Evolutionary conservation across 2,797 vertebrate genomes (phyloP), one percentile per base, ranked within the genome.

Genomic region (Buphagus erythrorhynchus): DNA sequence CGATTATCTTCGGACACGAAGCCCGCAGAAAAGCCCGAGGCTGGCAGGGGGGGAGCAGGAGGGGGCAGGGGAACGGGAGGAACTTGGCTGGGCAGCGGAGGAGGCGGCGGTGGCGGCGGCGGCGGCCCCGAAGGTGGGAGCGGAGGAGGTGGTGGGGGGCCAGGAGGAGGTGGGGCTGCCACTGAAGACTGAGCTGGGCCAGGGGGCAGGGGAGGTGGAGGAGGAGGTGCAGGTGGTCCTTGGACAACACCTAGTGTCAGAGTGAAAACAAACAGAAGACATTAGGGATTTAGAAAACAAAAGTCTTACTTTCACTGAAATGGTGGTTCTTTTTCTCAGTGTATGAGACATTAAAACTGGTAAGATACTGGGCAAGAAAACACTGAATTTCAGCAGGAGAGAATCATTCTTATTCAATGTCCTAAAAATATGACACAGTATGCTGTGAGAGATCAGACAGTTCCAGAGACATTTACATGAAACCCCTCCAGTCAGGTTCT

Each of bases 41-140:
- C 90, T 3, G 99, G 99, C 26, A 99, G 98, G 1, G 99, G 99
- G 9, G 99, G 99, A 10, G 99, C 98, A 20, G 98, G 98, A 42
- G 98, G 98, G 8, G 97, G 98, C 17, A 95, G 97, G 57, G 98
- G 99, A 74, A 98, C 97, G 19, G 99, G 97, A 62, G 98, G 98
- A 21, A 94, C 98, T 19, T 98, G 99, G 51, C 98, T 98, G 40
- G 97, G 97, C 16, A 98, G 99, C 0, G 98, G 98, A 40, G 98
- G 98, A 35, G 98, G 98, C 11, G 98, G 99, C 8, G 98, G 99
- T 1, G 98, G 97, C 0, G 98, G 97, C 0, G 97, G 98, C 0
- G 97, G 98, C 1, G 98, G 98, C 72, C 98, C 98, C 33, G 97
- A 95, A 14, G 98, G 98, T 1, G 99, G 99, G 11, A 98, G 98